Conservation (phyloP, 1,140 invertebrate genomes). For the Bombus balteatus region DNA sequence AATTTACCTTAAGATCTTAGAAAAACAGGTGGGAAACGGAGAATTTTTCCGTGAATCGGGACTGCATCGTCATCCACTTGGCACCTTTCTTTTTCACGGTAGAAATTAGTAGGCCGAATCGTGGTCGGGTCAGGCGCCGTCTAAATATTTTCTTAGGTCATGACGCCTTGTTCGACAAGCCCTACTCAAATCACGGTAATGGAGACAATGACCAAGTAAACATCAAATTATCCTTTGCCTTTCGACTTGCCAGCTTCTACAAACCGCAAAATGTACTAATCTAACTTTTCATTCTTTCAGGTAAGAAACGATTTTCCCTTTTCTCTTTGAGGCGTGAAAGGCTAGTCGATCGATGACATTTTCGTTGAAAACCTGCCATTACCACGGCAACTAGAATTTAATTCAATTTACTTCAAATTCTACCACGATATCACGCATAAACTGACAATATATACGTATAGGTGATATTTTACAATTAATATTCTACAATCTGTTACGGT, state of each 20-base stretch:
- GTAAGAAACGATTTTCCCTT: not conserved
- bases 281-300: not conserved
- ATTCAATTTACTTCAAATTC: conserved; percentile 4
- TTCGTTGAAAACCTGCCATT: not conserved
- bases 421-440: too few relatives aligned
- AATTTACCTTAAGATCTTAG: conserved; percentile 26
- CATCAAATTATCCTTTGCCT: conserved; percentile 63
- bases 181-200: conserved; percentile 19
- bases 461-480: not conserved
- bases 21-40: conserved; percentile 30
- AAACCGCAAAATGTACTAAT: not conserved
- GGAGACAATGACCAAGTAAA: conserved; percentile 66
- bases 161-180: conserved; percentile 8
- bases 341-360: conserved; percentile 25
- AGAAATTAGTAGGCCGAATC: conserved; percentile 42
- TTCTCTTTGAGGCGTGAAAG: not conserved
- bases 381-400: not conserved
- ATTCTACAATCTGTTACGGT: not conserved
- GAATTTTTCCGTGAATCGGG: not conserved
- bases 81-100: conserved; percentile 9
- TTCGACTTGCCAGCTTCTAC: conserved; percentile 23
- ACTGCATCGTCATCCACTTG: conserved; percentile 26
- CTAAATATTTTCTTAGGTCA: conserved; percentile 70
- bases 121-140: conserved; percentile 3
- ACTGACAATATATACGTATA: not conserved